Percentiles rank a stretch among this genome's conserved stretches.
Evolutionary conservation across 1,140 invertebrate species (phyloP).

Genomic region (Drosophila leontia): DNA sequence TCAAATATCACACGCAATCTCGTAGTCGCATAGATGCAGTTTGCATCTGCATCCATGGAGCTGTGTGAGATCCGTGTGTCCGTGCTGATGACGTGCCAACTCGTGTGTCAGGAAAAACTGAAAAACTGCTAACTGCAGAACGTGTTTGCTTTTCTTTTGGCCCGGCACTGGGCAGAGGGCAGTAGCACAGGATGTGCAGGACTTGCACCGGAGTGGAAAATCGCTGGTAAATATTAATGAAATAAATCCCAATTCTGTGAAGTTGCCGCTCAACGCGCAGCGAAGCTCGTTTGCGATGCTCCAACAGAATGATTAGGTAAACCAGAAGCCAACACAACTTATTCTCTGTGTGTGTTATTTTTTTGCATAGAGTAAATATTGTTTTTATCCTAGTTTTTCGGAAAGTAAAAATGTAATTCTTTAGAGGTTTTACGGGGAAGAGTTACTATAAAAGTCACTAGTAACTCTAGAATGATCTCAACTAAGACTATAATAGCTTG

Average conservation of each 20-base stretch:
- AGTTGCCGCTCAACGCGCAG: not conserved
- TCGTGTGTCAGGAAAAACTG: conserved; percentile 24
- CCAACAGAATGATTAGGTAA: conserved; percentile 22
- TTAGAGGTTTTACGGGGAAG: too few species aligned
- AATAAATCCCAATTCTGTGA: conserved; percentile 15
- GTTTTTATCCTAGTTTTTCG: not conserved
- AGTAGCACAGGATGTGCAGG: not conserved
- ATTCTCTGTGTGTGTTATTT: conserved; percentile 2
- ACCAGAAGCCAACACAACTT: conserved; percentile 15
- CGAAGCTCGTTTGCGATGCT: conserved; percentile 9
- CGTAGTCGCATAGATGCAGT: conserved; percentile 2
- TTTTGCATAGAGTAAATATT: not conserved
- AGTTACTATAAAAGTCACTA: not conserved
- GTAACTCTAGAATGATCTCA: too few species aligned
- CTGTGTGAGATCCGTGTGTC: conserved; percentile 19
- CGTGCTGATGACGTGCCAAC: conserved; percentile 43
- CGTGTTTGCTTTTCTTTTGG: conserved; percentile 25
- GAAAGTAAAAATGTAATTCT: not conserved
- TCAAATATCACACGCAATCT: conserved; percentile 13
- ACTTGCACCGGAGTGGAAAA: conserved; percentile 19
- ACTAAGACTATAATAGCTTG: too few species aligned
- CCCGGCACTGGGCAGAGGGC: not conserved
- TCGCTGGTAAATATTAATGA: conserved; percentile 33
- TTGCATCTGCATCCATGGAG: conserved; percentile 14
- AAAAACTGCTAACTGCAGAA: conserved; percentile 32